Conservation (phyloP, 2,113 vertebrate genomes). For the Suncus etruscus region DNA sequence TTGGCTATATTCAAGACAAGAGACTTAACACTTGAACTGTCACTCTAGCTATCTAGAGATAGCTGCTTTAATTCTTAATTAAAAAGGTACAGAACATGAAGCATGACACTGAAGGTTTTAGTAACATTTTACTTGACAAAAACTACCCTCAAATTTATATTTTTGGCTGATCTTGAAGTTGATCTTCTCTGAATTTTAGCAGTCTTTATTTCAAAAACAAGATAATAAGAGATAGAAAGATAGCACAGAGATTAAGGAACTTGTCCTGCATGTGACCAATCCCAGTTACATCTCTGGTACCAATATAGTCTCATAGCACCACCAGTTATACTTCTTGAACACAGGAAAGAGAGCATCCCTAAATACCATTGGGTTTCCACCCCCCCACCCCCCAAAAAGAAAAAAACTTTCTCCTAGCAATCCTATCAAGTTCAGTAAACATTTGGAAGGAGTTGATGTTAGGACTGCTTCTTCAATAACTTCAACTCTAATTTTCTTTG, state of each 20-base stretch:
- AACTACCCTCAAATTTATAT: background rate
- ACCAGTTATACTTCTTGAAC: no score
- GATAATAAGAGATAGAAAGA: background rate
- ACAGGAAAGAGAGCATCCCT: no score
- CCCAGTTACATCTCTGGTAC: no score
- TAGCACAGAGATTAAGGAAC: no score
- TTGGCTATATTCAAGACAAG: background rate
- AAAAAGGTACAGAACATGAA: background rate
- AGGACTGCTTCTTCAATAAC: background rate
- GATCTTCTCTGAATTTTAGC: background rate
- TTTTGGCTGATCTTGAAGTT: constrained; percentile 17
- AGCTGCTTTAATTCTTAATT: background rate
- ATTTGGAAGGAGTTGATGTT: background rate
- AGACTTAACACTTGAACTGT: background rate
- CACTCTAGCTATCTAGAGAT: background rate
- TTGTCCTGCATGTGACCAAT: no score
- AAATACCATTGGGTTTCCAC: no score
- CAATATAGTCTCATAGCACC: no score
- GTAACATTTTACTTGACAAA: background rate
- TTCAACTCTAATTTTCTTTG: constrained; percentile 3
- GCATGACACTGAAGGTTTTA: background rate
- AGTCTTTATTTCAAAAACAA: constrained; percentile 22
- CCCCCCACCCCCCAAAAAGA: no score
- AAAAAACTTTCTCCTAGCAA: background rate
- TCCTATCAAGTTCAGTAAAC: background rate